Evolutionary conservation across 2,888 invertebrate species (phyloP).

Genomic region (Synergus itoensis): DNA sequence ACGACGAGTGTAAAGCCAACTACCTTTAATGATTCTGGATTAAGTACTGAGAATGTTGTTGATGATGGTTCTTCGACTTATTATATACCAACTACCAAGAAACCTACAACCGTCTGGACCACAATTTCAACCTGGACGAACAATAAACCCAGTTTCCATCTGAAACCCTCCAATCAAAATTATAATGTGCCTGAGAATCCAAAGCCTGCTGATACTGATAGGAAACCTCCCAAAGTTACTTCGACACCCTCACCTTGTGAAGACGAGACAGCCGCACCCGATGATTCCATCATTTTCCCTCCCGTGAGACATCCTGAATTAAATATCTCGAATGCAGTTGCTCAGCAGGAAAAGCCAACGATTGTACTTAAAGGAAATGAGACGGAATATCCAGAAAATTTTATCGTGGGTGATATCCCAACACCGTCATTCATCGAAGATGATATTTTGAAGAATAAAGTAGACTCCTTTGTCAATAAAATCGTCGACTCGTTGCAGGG

Average conservation of each 20-base stretch:
- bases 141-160: constrained; percentile 69
- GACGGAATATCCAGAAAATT: constrained; percentile 75
- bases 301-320: constrained; percentile 91
- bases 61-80: background rate
- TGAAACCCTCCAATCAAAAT: constrained; percentile 62
- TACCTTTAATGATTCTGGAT: constrained; percentile 43
- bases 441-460: constrained; percentile 87
- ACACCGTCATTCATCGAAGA: constrained; percentile 90
- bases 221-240: constrained; percentile 52
- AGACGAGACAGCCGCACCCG: constrained; percentile 82
- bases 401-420: constrained; percentile 84
- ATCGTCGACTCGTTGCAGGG: constrained; percentile 91
- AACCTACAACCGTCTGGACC: constrained; percentile 67
- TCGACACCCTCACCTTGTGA: constrained; percentile 75
- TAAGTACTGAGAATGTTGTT: constrained; percentile 52
- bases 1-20: constrained; percentile 62
- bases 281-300: constrained; percentile 89
- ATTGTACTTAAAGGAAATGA: constrained; percentile 75
- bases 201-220: constrained; percentile 58
- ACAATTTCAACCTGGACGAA: constrained; percentile 69
- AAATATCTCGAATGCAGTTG: constrained; percentile 82
- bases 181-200: constrained; percentile 44
- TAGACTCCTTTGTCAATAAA: constrained; percentile 90
- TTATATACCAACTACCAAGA: constrained; percentile 41
- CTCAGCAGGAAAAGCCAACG: constrained; percentile 76